Evolutionary conservation across 2,113 vertebrate species (phyloP).

Genomic region (Vidua macroura): DNA sequence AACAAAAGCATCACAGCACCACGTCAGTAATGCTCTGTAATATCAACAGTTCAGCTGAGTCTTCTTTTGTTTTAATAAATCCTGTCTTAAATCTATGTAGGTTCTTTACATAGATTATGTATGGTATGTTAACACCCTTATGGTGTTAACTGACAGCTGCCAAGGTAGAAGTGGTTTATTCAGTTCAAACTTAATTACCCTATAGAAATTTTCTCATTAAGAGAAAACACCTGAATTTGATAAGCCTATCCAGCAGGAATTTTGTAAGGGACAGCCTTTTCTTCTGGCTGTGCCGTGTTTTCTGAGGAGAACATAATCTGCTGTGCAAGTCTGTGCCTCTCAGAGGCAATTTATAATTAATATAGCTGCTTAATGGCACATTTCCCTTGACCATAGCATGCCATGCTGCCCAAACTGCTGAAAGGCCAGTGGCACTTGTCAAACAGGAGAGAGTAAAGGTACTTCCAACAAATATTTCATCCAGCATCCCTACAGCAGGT

Average conservation of each 20-base stretch:
- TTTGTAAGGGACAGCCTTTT: neutral
- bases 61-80: neutral
- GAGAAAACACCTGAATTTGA: neutral
- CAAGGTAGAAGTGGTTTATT: neutral
- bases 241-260: neutral
- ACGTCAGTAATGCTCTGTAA: neutral
- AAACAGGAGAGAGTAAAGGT: neutral
- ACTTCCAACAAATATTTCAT: neutral
- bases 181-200: neutral
- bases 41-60: neutral
- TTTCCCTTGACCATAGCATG: neutral
- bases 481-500: neutral
- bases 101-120: too few relatives aligned
- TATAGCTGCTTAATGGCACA: neutral
- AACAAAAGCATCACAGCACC: neutral
- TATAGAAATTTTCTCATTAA: neutral
- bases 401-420: neutral
- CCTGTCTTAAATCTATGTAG: neutral
- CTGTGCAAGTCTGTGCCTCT: neutral
- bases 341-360: constrained; percentile 19
- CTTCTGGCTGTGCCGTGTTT: neutral
- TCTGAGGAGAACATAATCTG: neutral
- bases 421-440: neutral
- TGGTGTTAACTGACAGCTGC: neutral
- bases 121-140: too few relatives aligned